Evolutionary conservation across 2,113 vertebrate species (phyloP).

Genomic region (Orycteropus afer): DNA sequence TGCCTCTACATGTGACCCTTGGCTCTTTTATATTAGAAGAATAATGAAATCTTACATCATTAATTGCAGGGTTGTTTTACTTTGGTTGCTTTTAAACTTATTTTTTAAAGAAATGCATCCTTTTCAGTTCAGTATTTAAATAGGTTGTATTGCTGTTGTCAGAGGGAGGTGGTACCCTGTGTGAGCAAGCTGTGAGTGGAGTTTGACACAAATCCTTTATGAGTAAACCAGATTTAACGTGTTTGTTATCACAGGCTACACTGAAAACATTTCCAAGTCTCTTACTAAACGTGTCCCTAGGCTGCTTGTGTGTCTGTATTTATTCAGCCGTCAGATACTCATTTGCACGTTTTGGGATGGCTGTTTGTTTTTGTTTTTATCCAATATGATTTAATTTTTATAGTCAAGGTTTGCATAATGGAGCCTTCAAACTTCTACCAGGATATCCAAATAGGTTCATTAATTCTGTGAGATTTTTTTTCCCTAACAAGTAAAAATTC

Average conservation of each 20-base stretch:
- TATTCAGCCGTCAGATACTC: conserved; percentile 82
- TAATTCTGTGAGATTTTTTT: conserved; percentile 83
- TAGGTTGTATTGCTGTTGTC: conserved; percentile 32
- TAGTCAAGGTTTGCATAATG: conserved; percentile 44
- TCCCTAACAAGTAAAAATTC: conserved; percentile 82
- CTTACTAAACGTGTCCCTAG: conserved; percentile 81
- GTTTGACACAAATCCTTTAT: conserved; percentile 74
- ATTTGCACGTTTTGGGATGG: conserved; percentile 77
- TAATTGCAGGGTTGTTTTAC: background rate
- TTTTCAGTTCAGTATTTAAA: background rate
- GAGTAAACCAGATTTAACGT: conserved; percentile 83
- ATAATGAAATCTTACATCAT: conserved; percentile 66
- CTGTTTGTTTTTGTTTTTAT: conserved; percentile 84
- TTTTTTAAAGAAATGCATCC: conserved; percentile 43
- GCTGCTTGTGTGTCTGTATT: conserved; percentile 81
- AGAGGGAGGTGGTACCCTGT: background rate
- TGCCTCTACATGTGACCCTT: rapidly evolving
- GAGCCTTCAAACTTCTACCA: conserved; percentile 72
- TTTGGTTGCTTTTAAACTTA: conserved; percentile 57
- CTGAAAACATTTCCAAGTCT: conserved; percentile 82
- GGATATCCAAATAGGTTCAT: conserved; percentile 81
- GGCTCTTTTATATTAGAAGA: background rate
- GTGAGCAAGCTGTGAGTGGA: conserved; percentile 51
- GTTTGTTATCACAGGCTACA: conserved; percentile 76
- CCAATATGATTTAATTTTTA: conserved; percentile 61